Conservation (phyloP, 2,888 invertebrate species). For the Oscheius onirici region DNA sequence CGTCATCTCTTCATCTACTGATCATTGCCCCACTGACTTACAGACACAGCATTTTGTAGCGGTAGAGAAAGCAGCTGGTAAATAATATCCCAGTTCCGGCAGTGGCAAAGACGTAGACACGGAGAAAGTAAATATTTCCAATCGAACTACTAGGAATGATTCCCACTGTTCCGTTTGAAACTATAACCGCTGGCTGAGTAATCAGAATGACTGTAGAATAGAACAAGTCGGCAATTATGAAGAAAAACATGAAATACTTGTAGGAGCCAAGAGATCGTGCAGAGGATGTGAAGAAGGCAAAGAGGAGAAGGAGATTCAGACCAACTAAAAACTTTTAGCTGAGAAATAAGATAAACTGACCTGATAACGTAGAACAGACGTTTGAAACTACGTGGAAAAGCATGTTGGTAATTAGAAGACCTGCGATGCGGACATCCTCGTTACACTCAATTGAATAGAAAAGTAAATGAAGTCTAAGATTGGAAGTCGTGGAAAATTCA, state of each 20-base stretch:
- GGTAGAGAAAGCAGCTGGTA: not conserved
- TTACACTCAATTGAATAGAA: too few species aligned
- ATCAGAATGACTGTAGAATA: not conserved
- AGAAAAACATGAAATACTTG: not conserved
- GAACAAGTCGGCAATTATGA: not conserved
- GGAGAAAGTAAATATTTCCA: too few species aligned
- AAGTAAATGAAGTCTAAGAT: too few species aligned
- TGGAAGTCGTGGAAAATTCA: too few species aligned
- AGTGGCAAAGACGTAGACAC: too few species aligned
- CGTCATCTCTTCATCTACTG: too few species aligned
- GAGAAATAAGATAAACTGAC: not conserved
- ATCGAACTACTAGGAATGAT: not conserved
- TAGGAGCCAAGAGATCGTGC: not conserved
- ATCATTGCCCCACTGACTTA: not conserved
- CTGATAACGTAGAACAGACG: too few species aligned
- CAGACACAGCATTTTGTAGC: not conserved
- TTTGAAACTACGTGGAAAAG: too few species aligned
- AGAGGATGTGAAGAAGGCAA: not conserved
- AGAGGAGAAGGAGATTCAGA: not conserved
- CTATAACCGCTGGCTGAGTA: not conserved
- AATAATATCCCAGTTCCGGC: not conserved
- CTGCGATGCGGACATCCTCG: too few species aligned
- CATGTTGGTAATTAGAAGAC: too few species aligned
- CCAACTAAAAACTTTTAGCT: not conserved
- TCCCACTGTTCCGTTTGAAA: not conserved